Conservation (phyloP, 2,113 vertebrate genomes). For the Podilymbus podiceps region DNA sequence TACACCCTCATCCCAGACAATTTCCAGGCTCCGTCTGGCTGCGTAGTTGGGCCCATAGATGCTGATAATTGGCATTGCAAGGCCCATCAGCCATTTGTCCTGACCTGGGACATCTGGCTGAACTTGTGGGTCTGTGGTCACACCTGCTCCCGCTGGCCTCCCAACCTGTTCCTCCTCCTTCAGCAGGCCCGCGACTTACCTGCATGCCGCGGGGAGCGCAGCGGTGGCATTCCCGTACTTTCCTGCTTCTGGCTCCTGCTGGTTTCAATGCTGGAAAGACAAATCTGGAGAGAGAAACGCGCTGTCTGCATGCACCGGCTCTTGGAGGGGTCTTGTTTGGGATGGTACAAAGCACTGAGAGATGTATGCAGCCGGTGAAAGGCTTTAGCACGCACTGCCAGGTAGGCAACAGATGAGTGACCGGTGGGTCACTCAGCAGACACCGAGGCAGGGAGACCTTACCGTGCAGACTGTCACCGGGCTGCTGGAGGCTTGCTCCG, state of each 20-base stretch:
- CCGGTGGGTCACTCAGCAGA: background rate
- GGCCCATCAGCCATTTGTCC: background rate
- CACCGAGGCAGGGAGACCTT: background rate
- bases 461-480: no score
- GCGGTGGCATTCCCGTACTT: accelerated
- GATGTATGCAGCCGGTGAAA: background rate
- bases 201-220: background rate
- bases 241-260: background rate
- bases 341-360: background rate
- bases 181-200: background rate
- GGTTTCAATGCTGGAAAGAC: background rate
- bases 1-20: background rate
- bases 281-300: background rate
- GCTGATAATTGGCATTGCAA: background rate
- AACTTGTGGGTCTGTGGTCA: background rate
- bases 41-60: background rate
- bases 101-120: background rate
- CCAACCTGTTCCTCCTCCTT: background rate
- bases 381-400: background rate
- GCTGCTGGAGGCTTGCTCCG: background rate
- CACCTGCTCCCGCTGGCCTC: accelerated
- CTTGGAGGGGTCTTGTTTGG: background rate
- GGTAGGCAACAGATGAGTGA: background rate
- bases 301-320: accelerated
- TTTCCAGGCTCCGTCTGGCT: background rate